Base-by-base conservation (phyloP, 2,888 invertebrate species). In the Phaonia tiefii region DNA sequence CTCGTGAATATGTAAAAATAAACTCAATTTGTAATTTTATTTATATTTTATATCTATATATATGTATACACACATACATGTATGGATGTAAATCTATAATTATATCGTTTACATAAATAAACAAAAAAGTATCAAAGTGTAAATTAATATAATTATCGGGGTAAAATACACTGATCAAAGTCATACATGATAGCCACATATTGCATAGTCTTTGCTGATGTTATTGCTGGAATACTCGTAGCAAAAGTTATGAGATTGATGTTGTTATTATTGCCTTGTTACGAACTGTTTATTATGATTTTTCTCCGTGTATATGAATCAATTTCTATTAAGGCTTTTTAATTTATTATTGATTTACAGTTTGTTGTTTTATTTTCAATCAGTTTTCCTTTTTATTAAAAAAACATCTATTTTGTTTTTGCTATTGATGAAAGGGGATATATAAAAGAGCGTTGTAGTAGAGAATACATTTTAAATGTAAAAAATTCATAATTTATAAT, bases 141-240 rank as follows among this genome's bases (percentile, higher is more conserved):
- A 63, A 63, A 63, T 63, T 63, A 63, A 63, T 63, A 63, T 63
- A 63, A 63, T 63, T 63, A 42, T 60, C 37, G 63, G 37, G 17
- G 42, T 42, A 42, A 51, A 4, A 51, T 63, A 17, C 42, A 63
- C 63, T 22, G 39, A 37, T 31, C 17, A 25, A 54, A 25, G 1
- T 11, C 11, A 22, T 22, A 22, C 25, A 11, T 22, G 13, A 49
- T 49, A 54, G 54, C 25, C 25, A 54, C n/a, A n/a, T n/a, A n/a
- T n/a, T n/a, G n/a, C n/a, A n/a, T n/a, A n/a, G n/a, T n/a, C n/a
- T n/a, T n/a, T n/a, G n/a, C n/a, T n/a, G n/a, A n/a, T n/a, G n/a
- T n/a, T n/a, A n/a, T n/a, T n/a, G n/a, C n/a, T n/a, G n/a, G n/a
- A n/a, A n/a, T n/a, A n/a, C n/a, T n/a, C n/a, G n/a, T n/a, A n/a